Base-by-base conservation (phyloP, 23 tunicate genomes). In the Diplosoma virens region DNA sequence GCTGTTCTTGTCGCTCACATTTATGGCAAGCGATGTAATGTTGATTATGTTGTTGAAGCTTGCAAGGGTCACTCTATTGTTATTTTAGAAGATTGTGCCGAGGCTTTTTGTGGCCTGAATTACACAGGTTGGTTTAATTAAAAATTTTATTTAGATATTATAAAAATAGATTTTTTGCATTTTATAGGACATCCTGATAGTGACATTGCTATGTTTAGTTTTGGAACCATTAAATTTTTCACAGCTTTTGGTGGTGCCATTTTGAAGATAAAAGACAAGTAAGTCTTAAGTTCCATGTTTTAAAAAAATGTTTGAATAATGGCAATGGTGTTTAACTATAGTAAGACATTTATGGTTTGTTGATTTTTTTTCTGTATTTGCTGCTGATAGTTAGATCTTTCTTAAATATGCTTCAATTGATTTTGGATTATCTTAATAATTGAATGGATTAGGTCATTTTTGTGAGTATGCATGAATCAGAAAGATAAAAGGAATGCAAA, bases 221-320 rank as follows among this genome's bases (percentile, higher is more conserved):
- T 84, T 69, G 90, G 90, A 34, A 77, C 70, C 31, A 84, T 84
- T 11, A 84, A 84, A 28, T 27, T 29, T 34, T 46, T 79, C 1
- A 84, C 90, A 5, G 90, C 73, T n/a, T 77, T 77, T 58, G 90
- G 90, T 26, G 90, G 90, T 33, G 82, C 83, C 16, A 69, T 84
- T 37, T 34, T 70, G 25, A 67, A 54, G 56, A 69, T 84, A 0
- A 84, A 77, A 56, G 32, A 77, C 79, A 77, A 37, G 90, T 77
- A 69, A 24, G 23, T 46, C n/a, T 16, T 46, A 11, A 11, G 16
- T 46, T 46, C 47, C 1, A 58, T 58, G 18, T 58, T 9, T 58
- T 58, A 7, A 14, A n/a, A n/a, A n/a, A n/a, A n/a, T n/a, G n/a
- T n/a, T n/a, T n/a, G n/a, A n/a, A n/a, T n/a, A n/a, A n/a, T n/a